These are phyloP conservation scores for Aplysia californica DNA, from an alignment of 1,140 invertebrate genomes.

Conservation along the genomic window DNA sequence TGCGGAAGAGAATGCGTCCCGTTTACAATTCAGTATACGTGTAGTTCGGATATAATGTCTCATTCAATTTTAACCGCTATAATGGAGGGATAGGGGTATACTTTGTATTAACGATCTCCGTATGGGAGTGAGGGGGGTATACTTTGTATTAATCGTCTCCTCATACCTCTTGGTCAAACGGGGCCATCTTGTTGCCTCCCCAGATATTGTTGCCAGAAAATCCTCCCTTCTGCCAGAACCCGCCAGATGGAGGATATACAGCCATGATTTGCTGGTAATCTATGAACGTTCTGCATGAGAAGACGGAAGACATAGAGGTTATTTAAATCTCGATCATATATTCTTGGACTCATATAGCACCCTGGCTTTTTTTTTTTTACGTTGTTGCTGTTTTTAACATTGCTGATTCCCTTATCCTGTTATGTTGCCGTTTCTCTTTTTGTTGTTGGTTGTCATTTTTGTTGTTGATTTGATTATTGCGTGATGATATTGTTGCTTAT, in stretches of 20 bases:
- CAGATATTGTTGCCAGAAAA: conserved; percentile 59
- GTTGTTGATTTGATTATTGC: neutral
- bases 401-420: neutral
- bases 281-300: neutral
- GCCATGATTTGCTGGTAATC: neutral
- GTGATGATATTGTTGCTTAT: neutral
- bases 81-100: neutral
- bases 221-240: conserved; percentile 45
- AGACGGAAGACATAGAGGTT: neutral
- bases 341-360: neutral
- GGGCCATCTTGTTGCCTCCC: conserved; percentile 71
- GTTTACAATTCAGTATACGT: neutral
- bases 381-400: neutral
- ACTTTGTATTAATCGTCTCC: neutral
- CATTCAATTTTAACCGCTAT: neutral
- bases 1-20: conserved; percentile 1
- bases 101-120: neutral
- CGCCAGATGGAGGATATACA: neutral
- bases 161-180: conserved; percentile 79
- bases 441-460: neutral
- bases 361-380: neutral
- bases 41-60: neutral
- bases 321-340: neutral
- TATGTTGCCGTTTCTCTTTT: neutral
- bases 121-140: neutral